Evolutionary conservation across 2,113 vertebrate genomes (phyloP).

Genomic region (Cryptoleucopteryx plumbea): DNA sequence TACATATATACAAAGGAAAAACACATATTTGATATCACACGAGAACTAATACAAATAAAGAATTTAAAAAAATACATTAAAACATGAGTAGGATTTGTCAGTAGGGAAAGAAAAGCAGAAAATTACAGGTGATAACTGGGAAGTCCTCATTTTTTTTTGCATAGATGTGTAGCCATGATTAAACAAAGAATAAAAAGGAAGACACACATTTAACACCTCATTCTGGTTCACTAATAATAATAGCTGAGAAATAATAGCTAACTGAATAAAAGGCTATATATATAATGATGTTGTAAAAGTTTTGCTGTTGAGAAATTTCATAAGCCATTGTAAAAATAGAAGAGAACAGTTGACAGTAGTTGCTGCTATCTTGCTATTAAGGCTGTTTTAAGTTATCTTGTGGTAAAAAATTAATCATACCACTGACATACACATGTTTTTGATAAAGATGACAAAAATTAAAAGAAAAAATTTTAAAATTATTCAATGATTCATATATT

Average conservation of each 20-base stretch:
- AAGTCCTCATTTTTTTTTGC: not conserved
- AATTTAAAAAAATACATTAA: not conserved
- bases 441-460: not conserved
- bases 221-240: not conserved
- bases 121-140: not conserved
- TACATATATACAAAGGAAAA: not conserved
- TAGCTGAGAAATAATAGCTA: not conserved
- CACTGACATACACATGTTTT: not conserved
- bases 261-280: not conserved
- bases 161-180: not conserved
- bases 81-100: not conserved
- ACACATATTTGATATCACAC: not conserved
- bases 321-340: not conserved
- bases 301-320: not conserved
- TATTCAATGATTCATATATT: not conserved
- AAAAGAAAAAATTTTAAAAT: not conserved
- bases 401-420: not conserved
- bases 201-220: not conserved
- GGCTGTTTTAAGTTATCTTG: not conserved
- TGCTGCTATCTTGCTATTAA: not conserved
- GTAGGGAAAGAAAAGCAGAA: not conserved
- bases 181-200: not conserved
- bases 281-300: not conserved
- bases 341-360: not conserved
- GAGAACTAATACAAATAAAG: not conserved